These are phyloP conservation scores for Thera obeliscata DNA, from an alignment of 2,888 invertebrate species.

Conservation along the genomic window DNA sequence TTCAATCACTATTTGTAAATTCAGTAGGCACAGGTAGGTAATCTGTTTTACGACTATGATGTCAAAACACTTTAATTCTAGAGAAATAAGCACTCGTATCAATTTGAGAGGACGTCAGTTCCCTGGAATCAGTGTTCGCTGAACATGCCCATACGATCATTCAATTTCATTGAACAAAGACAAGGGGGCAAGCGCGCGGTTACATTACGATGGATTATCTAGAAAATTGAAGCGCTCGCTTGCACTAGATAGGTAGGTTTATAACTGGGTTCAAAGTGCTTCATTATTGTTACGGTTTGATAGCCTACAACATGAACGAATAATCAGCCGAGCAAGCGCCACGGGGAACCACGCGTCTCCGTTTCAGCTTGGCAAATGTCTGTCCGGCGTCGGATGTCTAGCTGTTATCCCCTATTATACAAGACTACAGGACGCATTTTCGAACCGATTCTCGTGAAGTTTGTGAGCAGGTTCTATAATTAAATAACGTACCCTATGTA, in stretches of 20 bases:
- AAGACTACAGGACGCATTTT: too few relatives aligned
- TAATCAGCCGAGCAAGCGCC: too few relatives aligned
- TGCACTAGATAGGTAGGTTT: neutral
- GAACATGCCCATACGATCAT: slow-evolving; percentile 62
- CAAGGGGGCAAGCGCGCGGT: slow-evolving; percentile 39
- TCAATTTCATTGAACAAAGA: slow-evolving; percentile 58
- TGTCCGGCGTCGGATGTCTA: too few relatives aligned
- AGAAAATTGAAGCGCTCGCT: slow-evolving; percentile 31
- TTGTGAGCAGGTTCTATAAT: too few relatives aligned
- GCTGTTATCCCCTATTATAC: too few relatives aligned
- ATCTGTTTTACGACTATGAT: neutral
- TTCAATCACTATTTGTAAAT: neutral
- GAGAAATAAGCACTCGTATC: slow-evolving; percentile 15
- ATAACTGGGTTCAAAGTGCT: neutral
- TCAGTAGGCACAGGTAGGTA: neutral
- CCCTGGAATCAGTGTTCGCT: slow-evolving; percentile 55
- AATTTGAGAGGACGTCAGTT: slow-evolving; percentile 46
- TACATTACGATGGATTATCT: slow-evolving; percentile 25
- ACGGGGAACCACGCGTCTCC: too few relatives aligned
- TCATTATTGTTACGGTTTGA: neutral
- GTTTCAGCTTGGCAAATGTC: too few relatives aligned
- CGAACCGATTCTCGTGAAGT: too few relatives aligned
- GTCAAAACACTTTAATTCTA: slow-evolving; percentile 41
- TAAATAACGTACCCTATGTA: too few relatives aligned
- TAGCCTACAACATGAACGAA: neutral